Evolutionary conservation across 2,888 invertebrate genomes (phyloP).

Genomic region (Eucriotettix oculatus): DNA sequence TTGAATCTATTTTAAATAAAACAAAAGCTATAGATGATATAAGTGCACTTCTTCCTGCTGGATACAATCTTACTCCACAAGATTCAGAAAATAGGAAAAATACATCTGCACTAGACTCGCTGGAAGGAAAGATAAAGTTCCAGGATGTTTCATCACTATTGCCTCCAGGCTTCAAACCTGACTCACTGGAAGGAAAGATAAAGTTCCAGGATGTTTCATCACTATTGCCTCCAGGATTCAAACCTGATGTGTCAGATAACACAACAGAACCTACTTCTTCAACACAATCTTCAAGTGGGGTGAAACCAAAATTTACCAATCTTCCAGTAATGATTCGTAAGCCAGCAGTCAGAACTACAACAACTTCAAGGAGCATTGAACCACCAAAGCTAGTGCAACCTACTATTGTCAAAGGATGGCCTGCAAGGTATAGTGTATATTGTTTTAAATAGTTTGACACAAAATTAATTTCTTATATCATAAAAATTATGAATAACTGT

Average conservation of each 20-base stretch:
- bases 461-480: not conserved
- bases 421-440: constrained; percentile 36
- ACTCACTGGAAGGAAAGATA: not conserved
- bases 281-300: not conserved
- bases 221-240: no score
- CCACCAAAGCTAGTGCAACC: constrained; percentile 38
- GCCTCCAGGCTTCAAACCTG: constrained; percentile 39
- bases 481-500: not conserved
- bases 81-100: not conserved
- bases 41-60: constrained; percentile 43
- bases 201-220: no score
- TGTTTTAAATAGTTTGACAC: not conserved
- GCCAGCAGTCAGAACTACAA: constrained; percentile 36
- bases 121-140: not conserved
- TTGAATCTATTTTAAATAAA: constrained; percentile 21
- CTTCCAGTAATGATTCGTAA: constrained; percentile 47
- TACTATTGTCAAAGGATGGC: constrained; percentile 71
- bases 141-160: constrained; percentile 37
- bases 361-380: constrained; percentile 32
- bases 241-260: no score
- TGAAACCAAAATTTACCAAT: constrained; percentile 56
- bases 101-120: not conserved
- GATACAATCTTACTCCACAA: constrained; percentile 31
- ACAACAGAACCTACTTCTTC: not conserved
- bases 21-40: constrained; percentile 32